Evolutionary conservation across 2,888 invertebrate genomes (phyloP).

Genomic region (Cerastoderma edule): DNA sequence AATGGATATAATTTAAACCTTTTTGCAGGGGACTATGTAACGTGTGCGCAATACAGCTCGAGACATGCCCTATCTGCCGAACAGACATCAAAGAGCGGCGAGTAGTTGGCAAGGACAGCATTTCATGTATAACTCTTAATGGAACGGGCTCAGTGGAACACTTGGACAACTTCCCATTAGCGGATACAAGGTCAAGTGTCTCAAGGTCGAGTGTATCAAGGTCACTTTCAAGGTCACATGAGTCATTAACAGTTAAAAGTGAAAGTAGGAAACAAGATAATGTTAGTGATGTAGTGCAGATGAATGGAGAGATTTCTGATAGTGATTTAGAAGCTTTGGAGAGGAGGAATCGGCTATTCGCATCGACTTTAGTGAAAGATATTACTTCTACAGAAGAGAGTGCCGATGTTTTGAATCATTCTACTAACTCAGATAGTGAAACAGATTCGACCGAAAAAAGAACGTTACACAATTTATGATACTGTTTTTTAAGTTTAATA

Average conservation of each 20-base stretch:
- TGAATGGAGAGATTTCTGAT: constrained; percentile 13
- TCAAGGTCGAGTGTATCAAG: background rate
- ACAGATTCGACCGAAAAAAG: constrained; percentile 1
- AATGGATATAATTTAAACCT: background rate
- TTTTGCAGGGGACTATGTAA: constrained; percentile 90
- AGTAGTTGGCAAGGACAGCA: background rate
- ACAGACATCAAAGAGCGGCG: constrained; percentile 85
- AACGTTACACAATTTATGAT: constrained; percentile 12
- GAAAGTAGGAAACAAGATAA: background rate
- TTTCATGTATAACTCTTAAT: constrained; percentile 4
- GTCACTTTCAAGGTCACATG: constrained; percentile 7
- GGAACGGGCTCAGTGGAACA: constrained; percentile 12
- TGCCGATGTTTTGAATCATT: background rate
- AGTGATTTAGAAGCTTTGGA: background rate
- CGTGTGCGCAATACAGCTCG: constrained; percentile 87
- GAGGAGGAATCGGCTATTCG: too few relatives aligned
- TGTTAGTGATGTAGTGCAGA: background rate
- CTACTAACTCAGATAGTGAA: background rate
- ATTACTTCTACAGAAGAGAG: background rate
- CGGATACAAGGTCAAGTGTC: too few relatives aligned
- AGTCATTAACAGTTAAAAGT: constrained; percentile 6
- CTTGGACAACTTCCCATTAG: background rate
- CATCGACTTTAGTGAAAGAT: too few relatives aligned
- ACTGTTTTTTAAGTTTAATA: constrained; percentile 7
- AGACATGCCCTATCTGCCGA: constrained; percentile 95